Evolutionary conservation across 2,888 invertebrate genomes (phyloP).

Genomic region (Trissolcus japonicus): DNA sequence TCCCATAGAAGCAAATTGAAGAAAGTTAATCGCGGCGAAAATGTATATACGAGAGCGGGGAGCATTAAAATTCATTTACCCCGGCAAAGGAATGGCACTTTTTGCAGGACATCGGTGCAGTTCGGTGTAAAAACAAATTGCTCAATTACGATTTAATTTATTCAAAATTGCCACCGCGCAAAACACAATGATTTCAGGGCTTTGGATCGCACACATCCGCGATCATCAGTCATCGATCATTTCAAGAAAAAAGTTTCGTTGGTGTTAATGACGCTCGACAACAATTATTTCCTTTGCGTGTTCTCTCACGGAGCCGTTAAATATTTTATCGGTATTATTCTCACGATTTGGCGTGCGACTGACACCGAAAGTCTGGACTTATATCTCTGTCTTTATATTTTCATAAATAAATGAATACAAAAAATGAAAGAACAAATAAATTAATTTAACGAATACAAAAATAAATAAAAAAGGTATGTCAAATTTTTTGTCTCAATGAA

Average conservation of each 20-base stretch:
- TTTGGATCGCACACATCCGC: no score
- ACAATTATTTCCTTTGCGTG: conserved; percentile 19
- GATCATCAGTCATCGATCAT: conserved; percentile 7
- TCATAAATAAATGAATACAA: neutral
- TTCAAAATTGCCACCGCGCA: conserved; percentile 17
- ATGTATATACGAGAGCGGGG: conserved; percentile 1
- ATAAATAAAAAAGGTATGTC: no score
- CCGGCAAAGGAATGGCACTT: conserved; percentile 8
- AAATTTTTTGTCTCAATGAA: no score
- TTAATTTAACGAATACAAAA: neutral
- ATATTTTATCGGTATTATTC: neutral
- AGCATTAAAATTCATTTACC: conserved; percentile 28
- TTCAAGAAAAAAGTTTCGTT: neutral
- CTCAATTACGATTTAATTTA: conserved; percentile 33
- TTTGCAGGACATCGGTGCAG: conserved; percentile 1
- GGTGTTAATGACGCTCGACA: conserved; percentile 22
- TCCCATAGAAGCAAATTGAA: conserved; percentile 19
- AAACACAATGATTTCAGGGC: neutral
- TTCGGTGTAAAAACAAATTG: conserved; percentile 20
- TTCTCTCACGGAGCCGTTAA: neutral
- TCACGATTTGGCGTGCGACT: neutral
- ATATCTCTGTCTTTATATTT: neutral
- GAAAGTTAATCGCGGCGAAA: conserved; percentile 25
- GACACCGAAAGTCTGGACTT: neutral
- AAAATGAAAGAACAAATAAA: neutral